Evolutionary conservation across 2,888 invertebrate genomes (phyloP).

Genomic region (Xanthorhoe spadicearia): DNA sequence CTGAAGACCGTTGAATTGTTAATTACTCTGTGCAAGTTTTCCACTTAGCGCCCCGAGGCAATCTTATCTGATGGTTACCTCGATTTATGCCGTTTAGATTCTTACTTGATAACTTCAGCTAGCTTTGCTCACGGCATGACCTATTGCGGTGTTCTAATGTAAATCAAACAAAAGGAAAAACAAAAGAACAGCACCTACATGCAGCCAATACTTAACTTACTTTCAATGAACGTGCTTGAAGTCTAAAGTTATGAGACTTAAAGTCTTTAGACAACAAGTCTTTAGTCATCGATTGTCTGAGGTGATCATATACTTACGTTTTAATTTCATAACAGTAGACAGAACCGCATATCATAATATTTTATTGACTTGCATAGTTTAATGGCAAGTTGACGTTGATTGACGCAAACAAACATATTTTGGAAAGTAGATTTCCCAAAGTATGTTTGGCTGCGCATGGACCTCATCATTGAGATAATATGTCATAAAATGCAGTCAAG

Average conservation of each 20-base stretch:
- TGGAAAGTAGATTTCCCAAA: too few relatives aligned
- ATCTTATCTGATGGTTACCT: slow-evolving; percentile 64
- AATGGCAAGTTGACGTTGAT: too few relatives aligned
- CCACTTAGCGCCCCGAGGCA: slow-evolving; percentile 71
- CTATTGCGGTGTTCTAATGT: neutral
- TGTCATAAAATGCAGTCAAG: neutral
- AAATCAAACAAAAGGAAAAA: neutral
- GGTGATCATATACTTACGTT: too few relatives aligned
- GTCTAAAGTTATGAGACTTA: neutral
- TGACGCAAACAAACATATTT: too few relatives aligned
- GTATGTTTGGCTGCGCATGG: too few relatives aligned
- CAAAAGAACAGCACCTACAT: neutral
- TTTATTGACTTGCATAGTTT: too few relatives aligned
- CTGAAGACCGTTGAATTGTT: slow-evolving; percentile 73
- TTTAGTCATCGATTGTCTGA: neutral
- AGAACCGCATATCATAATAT: too few relatives aligned
- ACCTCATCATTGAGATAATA: neutral
- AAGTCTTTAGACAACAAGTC: too few relatives aligned
- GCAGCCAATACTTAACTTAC: neutral
- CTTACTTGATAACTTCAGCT: slow-evolving; percentile 21
- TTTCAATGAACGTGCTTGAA: neutral
- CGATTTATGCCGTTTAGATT: slow-evolving; percentile 69
- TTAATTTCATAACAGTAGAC: too few relatives aligned
- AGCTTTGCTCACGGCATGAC: slow-evolving; percentile 10
- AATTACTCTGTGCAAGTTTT: slow-evolving; percentile 76